Evolutionary conservation across 1,140 invertebrate species (phyloP), one percentile per base, ranked within the genome.

Genomic region (Anadara kagoshimensis): DNA sequence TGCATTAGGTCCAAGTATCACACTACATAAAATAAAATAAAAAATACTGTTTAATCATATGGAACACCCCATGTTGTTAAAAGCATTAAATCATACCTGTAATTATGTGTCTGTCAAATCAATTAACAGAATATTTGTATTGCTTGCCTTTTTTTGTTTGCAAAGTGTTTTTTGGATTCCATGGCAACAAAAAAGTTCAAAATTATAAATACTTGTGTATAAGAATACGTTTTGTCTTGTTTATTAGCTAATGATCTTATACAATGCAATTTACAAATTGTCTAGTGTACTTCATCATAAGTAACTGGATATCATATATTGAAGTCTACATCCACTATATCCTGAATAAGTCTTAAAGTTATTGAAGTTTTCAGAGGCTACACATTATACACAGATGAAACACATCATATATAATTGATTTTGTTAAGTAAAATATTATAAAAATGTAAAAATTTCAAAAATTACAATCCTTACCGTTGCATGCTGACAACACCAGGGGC

Each of bases 1-100:
- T 51, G 45, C 29, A 41, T 78, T 78, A 4, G 76, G 76, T 24
- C 76, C 69, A 11, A 77, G 75, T 29, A 77, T 49, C 57, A 58
- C 65, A 56, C 75, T 77, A 65, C 36, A 61, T 65, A 57, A 24
- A 69, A 18, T 58, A 53, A 70, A 59, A 59, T 49, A 65, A 18
- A 29, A 43, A 67, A 12, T 59, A 59, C 47, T 61, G 14, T 36
- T 29, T 20, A 36, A 36, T n/a, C 41, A 14, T 16, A 29, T 61
- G 10, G 29, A 51, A 16, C 49, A 51, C 16, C 16, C 16, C 49
- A 16, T 20, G 20, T 51, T 18, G 16, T 51, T 18, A 51, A 16
- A 51, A 51, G 49, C 20, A 36, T 36, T 53, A 58, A 68, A 16
- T 58, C 22, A 14, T 36, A 18, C n/a, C 56, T 67, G 56, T 67